Evolutionary conservation across 1,140 invertebrate species (phyloP), one percentile per base, ranked within the genome.

Genomic region (Chlorops oryzae): DNA sequence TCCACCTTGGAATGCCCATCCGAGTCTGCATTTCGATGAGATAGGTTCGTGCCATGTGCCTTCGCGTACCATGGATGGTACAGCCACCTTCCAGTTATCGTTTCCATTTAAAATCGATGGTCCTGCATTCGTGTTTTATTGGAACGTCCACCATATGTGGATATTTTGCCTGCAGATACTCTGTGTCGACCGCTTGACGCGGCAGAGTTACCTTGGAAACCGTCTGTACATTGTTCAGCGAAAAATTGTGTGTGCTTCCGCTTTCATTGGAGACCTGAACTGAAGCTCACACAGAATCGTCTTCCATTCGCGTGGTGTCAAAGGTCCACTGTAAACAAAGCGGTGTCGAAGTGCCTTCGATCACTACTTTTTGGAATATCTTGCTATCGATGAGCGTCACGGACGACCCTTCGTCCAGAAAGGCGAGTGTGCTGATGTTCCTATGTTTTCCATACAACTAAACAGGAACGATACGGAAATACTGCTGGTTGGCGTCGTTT

Each of bases 11-110:
- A 25, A 12, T 15, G 34, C 27, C 46, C 35, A 47, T 7, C 46
- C 46, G 3, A 47, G 23, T 12, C 35, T 21, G 18, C 35, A 39
- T 18, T 47, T 47, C 3, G 22, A 18, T 15, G 46, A 22, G 15
- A 47, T 47, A n/a, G 35, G 35, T 24, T 47, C n/a, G n/a, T 38
- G 18, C 22, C 35, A 39, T 7, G 22, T 9, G 7, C 46, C 22
- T 37, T 39, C 46, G 9, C 35, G 34, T 10, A 47, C 35, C 20
- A 39, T 47, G 7, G 40, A 15, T 9, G 46, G 46, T 7, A 47
- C 15, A 12, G 35, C 46, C 13, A 38, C 6, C 7, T 35, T 47
- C 44, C 44, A 47, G n/a, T 47, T 47, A 35, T 47, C 15, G 3
- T 18, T 9, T 22, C 44, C 44, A 37, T 35, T 47, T 13, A 47